These are phyloP conservation scores for Semicossyphus pulcher DNA, from an alignment of 2,113 vertebrate species.

Conservation along the genomic window DNA sequence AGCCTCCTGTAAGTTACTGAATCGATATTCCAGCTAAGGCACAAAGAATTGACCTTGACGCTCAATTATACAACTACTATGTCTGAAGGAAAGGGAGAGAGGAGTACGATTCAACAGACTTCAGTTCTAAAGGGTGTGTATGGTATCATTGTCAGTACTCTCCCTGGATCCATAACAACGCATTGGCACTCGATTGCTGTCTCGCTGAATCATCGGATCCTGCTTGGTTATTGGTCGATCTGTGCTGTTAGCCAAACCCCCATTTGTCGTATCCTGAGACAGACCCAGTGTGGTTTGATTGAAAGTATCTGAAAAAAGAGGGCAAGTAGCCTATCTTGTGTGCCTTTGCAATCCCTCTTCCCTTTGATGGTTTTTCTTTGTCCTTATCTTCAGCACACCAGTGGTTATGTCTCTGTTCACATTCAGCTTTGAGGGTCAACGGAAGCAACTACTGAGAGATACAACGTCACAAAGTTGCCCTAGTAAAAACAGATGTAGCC, in stretches of 20 bases:
- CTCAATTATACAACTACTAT: conserved; percentile 54
- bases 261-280: conserved; percentile 48
- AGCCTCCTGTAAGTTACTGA: conserved; percentile 47
- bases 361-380: conserved; percentile 72
- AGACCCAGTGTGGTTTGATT: conserved; percentile 70
- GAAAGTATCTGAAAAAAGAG: conserved; percentile 72
- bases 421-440: conserved; percentile 68
- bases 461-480: conserved; percentile 42
- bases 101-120: conserved; percentile 50
- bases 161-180: conserved; percentile 66
- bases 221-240: conserved; percentile 52
- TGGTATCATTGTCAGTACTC: conserved; percentile 66
- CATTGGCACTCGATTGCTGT: conserved; percentile 69
- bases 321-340: conserved; percentile 82
- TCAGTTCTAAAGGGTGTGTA: conserved; percentile 43
- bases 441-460: conserved; percentile 52
- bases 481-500: conserved; percentile 48
- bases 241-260: conserved; percentile 44
- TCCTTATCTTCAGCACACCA: conserved; percentile 74
- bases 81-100: conserved; percentile 51
- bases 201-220: conserved; percentile 54
- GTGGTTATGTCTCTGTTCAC: conserved; percentile 69
- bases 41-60: conserved; percentile 65
- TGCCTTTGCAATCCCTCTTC: conserved; percentile 81
- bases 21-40: conserved; percentile 66